Evolutionary conservation across 2,888 invertebrate genomes (phyloP).

Genomic region (Spialia ferax): DNA sequence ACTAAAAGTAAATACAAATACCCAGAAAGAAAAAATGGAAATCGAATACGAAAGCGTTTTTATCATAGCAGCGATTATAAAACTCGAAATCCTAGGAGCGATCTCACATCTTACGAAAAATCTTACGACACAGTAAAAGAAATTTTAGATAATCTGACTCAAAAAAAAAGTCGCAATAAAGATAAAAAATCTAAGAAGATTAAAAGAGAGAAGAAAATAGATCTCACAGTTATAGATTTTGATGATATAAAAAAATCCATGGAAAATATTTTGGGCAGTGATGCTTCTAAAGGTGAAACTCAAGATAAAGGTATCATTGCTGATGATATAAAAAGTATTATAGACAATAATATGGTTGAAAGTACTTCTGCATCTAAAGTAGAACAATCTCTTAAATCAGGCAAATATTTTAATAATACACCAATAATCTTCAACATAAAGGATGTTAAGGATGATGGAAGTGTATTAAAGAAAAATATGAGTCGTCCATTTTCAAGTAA

Average conservation of each 20-base stretch:
- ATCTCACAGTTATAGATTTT: constrained; percentile 37
- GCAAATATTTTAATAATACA: constrained; percentile 8
- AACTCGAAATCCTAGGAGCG: not conserved
- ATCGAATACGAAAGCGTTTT: not conserved
- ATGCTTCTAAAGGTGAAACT: not conserved
- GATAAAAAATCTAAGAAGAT: not conserved
- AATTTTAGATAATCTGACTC: not conserved
- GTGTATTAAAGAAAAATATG: not conserved
- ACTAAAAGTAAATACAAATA: constrained; percentile 13
- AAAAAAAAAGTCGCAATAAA: not conserved
- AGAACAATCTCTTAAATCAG: constrained; percentile 6
- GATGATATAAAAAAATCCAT: constrained; percentile 11
- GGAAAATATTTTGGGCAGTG: not conserved
- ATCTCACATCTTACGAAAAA: not conserved
- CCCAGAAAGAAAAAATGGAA: constrained; percentile 8
- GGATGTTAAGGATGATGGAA: not conserved
- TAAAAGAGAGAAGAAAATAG: constrained; percentile 11
- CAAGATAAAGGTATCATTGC: not conserved
- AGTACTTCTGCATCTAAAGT: not conserved
- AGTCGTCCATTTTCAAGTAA: not conserved
- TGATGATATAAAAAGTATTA: not conserved
- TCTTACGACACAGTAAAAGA: not conserved
- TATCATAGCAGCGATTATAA: not conserved
- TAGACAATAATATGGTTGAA: not conserved
- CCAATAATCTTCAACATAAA: not conserved